phyloP scores from a whole-genome alignment of 2,888 invertebrate species.

The Drosophila helvetica region DNA sequence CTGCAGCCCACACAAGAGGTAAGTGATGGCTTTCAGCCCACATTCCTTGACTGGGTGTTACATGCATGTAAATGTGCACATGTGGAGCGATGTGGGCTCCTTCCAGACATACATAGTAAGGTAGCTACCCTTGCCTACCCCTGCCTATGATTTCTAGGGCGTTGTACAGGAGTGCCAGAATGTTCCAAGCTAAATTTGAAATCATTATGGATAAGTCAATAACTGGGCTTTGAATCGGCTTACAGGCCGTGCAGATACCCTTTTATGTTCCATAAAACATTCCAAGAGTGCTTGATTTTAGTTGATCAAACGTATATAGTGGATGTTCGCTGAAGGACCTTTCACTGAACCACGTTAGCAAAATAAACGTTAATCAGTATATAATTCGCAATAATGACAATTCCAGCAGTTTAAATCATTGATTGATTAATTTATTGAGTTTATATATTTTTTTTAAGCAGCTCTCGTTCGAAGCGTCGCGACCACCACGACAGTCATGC shows the following conservation, averaged over 20 bases:
- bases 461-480: slow-evolving; percentile 82
- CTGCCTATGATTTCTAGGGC: not conserved
- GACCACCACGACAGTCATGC: slow-evolving; percentile 74
- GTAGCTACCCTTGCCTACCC: not conserved
- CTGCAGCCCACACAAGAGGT: slow-evolving; percentile 83
- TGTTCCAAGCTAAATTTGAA: not conserved
- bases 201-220: not conserved
- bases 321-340: too few relatives aligned
- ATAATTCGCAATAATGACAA: not conserved
- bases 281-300: too few relatives aligned
- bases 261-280: too few relatives aligned
- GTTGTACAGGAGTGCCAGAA: not conserved
- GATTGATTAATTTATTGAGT: not conserved
- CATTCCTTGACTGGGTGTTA: not conserved
- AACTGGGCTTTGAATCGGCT: not conserved
- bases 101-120: not conserved
- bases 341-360: too few relatives aligned
- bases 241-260: too few relatives aligned
- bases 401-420: not conserved
- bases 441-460: slow-evolving; percentile 30
- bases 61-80: slow-evolving; percentile 16
- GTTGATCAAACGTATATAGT: too few relatives aligned
- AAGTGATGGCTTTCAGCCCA: slow-evolving; percentile 7
- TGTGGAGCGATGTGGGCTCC: not conserved
- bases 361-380: too few relatives aligned